These are phyloP conservation scores for Agonopterix subpropinquella DNA, from an alignment of 2,888 invertebrate genomes.

Conservation along the genomic window DNA sequence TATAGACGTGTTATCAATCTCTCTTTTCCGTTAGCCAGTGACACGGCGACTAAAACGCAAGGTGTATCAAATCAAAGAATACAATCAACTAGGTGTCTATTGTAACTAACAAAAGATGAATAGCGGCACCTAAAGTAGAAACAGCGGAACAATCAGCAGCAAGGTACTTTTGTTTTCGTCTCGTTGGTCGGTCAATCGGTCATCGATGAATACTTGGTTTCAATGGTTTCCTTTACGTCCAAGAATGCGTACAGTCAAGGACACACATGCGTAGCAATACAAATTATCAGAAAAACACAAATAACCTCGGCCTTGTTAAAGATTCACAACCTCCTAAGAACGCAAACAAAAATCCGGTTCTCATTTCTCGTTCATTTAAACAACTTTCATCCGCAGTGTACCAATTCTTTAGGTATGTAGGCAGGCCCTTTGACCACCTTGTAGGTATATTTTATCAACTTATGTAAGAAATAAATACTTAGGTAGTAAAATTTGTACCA, in stretches of 20 bases:
- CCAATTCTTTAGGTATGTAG: slow-evolving; percentile 27
- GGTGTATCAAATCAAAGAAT: too few relatives aligned
- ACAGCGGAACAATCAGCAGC: not conserved
- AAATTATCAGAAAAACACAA: slow-evolving; percentile 24
- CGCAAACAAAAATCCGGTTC: slow-evolving; percentile 58
- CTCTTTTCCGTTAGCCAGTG: not conserved
- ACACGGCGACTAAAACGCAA: not conserved
- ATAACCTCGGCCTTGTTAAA: slow-evolving; percentile 41
- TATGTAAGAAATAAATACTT: slow-evolving; percentile 4
- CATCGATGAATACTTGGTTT: too few relatives aligned
- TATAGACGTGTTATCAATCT: not conserved
- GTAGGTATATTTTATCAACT: not conserved
- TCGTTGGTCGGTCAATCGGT: too few relatives aligned
- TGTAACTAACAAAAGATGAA: too few relatives aligned
- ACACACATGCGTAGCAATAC: not conserved
- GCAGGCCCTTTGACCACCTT: not conserved
- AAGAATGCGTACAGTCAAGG: not conserved
- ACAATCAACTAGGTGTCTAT: too few relatives aligned
- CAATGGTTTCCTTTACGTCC: too few relatives aligned
- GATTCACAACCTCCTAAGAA: slow-evolving; percentile 23
- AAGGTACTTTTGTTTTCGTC: too few relatives aligned
- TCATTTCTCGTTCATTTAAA: slow-evolving; percentile 46
- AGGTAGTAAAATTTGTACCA: too few relatives aligned
- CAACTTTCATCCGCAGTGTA: slow-evolving; percentile 56
- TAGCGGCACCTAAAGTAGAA: not conserved